Base-by-base conservation (phyloP, 2,113 vertebrate genomes). In the Oncorhynchus kisutch region DNA sequence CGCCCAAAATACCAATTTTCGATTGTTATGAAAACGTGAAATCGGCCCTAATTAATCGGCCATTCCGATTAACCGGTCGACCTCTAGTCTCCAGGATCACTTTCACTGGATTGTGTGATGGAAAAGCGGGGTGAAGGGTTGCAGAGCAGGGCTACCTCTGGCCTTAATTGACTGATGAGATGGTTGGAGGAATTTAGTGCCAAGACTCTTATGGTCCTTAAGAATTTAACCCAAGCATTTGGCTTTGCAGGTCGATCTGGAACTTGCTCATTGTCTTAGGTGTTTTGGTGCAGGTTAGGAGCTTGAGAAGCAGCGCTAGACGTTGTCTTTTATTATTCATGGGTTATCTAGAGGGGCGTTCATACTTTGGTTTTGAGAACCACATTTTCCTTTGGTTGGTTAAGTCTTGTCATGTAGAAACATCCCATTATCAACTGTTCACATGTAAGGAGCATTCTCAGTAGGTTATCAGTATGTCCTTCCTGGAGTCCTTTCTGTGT, bases 91-190 rank as follows among this genome's bases (percentile, higher is more conserved):
- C 27, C 39, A 54, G 76, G 59, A 45, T 85, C 75, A 45, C 75
- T 85, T 82, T 78, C 70, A 20, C 57, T 70, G 7, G 48, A 80
- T 79, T 82, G 65, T 27, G 24, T 22, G 7, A 64, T n/a, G 22
- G 8, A 0, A 31, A 59, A 77, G 67, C 62, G 34, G 14, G 5
- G 22, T 27, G 49, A 65, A 51, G 62, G 27, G 34, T 75, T 73
- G 25, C 64, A 78, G 39, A n/a, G 3, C 71, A 75, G 31, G 18
- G 2, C 76, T 73, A 64, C 75, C n/a, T 70, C 71, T 81, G 51
- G 74, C 73, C 34, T 5, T 24, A 20, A 57, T 51, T 54, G 20
- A n/a, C 70, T 45, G 39, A 45, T 45, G 39, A 29, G 22, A 39
- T 27, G 0, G 12, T 62, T 34, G 34, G 67, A 16, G 51, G 51